Conservation (phyloP, 2,888 invertebrate genomes). For the Nemotelus pantherinus region DNA sequence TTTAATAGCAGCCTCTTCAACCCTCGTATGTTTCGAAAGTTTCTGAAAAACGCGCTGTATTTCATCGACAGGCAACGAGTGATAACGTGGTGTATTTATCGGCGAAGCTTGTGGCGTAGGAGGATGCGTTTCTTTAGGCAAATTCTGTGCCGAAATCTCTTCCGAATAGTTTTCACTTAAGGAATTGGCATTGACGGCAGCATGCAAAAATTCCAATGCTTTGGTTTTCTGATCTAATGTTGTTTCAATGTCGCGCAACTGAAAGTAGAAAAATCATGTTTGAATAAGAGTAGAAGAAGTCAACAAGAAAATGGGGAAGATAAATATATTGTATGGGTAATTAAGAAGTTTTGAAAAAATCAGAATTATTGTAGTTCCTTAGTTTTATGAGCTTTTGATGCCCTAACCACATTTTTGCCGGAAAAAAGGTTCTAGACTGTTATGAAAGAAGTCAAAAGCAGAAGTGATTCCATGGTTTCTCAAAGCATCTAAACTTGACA, state of each 20-base stretch:
- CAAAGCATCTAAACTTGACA: too few species aligned
- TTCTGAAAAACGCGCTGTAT: conserved; percentile 70
- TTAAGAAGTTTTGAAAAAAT: too few species aligned
- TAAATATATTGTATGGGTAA: too few species aligned
- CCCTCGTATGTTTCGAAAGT: conserved; percentile 72
- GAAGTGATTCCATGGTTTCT: too few species aligned
- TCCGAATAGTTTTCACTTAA: conserved; percentile 80
- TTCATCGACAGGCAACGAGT: conserved; percentile 68
- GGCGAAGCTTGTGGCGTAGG: conserved; percentile 56
- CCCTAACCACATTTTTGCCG: too few species aligned
- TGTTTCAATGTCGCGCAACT: conserved; percentile 74
- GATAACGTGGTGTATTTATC: conserved; percentile 58
- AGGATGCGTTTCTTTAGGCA: conserved; percentile 53
- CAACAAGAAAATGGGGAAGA: too few species aligned
- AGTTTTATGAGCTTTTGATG: too few species aligned
- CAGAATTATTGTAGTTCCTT: too few species aligned
- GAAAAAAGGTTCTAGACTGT: too few species aligned
- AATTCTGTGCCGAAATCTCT: conserved; percentile 75
- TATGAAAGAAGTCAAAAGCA: too few species aligned
- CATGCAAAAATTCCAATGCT: conserved; percentile 77
- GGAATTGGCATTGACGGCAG: conserved; percentile 70
- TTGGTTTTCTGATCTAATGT: conserved; percentile 77
- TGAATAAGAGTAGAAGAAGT: not conserved
- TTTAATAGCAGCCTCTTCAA: conserved; percentile 82
- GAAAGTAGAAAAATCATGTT: conserved; percentile 49